Percentiles rank a stretch among this genome's conserved stretches.
These are phyloP conservation scores for Axis porcinus DNA, from an alignment of 2,113 vertebrate species.

Conservation along the genomic window DNA sequence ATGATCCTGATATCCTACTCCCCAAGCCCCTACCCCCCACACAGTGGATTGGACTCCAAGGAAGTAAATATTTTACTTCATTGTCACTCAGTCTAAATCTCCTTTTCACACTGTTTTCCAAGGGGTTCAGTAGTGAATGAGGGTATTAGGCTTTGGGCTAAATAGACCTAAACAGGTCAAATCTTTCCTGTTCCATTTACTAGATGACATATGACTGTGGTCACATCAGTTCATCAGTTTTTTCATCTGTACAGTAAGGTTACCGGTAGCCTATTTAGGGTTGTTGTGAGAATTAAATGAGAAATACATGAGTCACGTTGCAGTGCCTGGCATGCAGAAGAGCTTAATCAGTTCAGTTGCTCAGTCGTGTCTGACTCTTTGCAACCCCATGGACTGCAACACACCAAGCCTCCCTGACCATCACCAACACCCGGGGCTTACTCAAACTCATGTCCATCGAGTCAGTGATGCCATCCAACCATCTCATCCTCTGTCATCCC, in stretches of 20 bases:
- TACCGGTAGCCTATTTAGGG: neutral
- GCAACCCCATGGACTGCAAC: neutral
- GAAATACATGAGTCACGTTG: neutral
- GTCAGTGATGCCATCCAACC: neutral
- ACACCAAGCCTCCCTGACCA: neutral
- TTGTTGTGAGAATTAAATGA: neutral
- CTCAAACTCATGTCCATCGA: neutral
- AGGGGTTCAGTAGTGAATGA: neutral
- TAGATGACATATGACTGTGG: neutral
- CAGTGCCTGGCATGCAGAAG: neutral
- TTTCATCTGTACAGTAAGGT: neutral
- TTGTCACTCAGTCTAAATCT: neutral
- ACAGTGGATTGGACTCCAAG: neutral
- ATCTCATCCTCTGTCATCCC: neutral
- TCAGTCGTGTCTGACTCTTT: neutral
- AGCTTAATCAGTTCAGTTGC: neutral
- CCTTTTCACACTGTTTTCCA: neutral
- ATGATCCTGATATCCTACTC: neutral
- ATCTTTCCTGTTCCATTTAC: neutral
- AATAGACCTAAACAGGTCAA: neutral
- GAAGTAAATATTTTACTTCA: neutral
- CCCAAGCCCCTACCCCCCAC: no score
- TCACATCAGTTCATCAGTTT: neutral
- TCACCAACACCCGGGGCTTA: neutral
- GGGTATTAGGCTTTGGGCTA: neutral